phyloP scores from a whole-genome alignment of 53 echinoderm and acorn worm genomes.

The Astropecten irregularis region DNA sequence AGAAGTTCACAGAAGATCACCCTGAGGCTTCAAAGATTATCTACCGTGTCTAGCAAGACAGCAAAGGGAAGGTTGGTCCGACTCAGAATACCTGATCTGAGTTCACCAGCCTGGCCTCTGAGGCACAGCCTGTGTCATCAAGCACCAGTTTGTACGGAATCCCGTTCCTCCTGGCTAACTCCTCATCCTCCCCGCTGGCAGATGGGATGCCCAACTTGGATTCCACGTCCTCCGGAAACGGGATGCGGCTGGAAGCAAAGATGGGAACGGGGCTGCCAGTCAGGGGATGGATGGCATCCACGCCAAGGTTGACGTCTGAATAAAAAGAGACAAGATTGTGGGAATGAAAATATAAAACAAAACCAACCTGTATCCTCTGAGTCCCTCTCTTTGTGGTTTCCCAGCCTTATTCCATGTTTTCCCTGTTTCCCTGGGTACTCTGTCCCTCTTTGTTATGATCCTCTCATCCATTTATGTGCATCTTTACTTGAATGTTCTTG shows the following conservation, averaged over 20 bases:
- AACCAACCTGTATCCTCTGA: no score
- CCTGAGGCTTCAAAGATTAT: no score
- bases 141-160: constrained; percentile 53
- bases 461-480: no score
- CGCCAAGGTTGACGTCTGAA: constrained; percentile 73
- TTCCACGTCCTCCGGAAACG: constrained; percentile 76
- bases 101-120: constrained; percentile 52
- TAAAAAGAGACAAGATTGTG: not conserved
- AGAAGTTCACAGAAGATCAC: not conserved
- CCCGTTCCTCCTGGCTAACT: constrained; percentile 60
- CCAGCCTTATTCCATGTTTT: no score
- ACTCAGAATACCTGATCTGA: constrained; percentile 82
- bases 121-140: not conserved
- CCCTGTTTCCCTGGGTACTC: no score
- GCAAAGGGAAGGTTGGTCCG: no score
- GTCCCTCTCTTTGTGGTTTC: no score
- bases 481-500: no score
- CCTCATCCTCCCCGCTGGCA: constrained; percentile 43
- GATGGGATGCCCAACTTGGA: constrained; percentile 75
- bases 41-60: no score
- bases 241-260: constrained; percentile 64
- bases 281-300: constrained; percentile 76
- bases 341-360: not conserved
- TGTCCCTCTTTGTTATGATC: no score
- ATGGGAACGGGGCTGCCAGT: constrained; percentile 65